These are phyloP conservation scores for Rhorus exstirpatorius DNA, from an alignment of 2,888 invertebrate genomes.

Conservation along the genomic window DNA sequence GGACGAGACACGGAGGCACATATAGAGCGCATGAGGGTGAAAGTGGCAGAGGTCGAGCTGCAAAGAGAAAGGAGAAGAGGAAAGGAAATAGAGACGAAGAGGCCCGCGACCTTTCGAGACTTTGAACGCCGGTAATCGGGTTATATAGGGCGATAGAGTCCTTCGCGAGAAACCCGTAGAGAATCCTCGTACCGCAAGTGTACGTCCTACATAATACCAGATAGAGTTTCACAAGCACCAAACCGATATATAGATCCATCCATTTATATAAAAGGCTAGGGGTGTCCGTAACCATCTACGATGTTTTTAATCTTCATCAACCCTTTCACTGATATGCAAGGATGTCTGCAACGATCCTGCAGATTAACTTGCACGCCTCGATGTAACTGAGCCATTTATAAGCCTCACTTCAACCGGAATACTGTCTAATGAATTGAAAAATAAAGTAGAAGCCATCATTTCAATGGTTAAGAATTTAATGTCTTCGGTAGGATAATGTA, in stretches of 20 bases:
- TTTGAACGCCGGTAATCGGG: constrained; percentile 39
- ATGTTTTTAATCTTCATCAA: too few species aligned
- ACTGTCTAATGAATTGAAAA: too few species aligned
- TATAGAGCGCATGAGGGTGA: constrained; percentile 10
- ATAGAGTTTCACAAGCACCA: constrained; percentile 7
- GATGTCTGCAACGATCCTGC: too few species aligned
- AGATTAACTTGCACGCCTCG: too few species aligned
- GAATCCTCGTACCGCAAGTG: not conserved
- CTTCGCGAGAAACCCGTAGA: constrained; percentile 23
- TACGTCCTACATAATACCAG: not conserved
- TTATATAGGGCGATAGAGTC: constrained; percentile 38
- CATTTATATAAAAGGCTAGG: not conserved
- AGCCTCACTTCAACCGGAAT: too few species aligned
- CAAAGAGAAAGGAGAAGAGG: not conserved
- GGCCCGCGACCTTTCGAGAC: constrained; percentile 39
- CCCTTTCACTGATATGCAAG: too few species aligned
- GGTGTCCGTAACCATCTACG: too few species aligned
- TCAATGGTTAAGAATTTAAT: too few species aligned
- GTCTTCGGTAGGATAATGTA: too few species aligned
- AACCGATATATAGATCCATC: not conserved
- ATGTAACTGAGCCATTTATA: too few species aligned
- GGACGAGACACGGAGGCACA: constrained; percentile 22
- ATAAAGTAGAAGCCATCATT: too few species aligned
- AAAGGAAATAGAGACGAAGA: constrained; percentile 10
- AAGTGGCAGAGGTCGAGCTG: constrained; percentile 30